Evolutionary conservation across 2,113 vertebrate species (phyloP).

Genomic region (Cheirogaleus medius): DNA sequence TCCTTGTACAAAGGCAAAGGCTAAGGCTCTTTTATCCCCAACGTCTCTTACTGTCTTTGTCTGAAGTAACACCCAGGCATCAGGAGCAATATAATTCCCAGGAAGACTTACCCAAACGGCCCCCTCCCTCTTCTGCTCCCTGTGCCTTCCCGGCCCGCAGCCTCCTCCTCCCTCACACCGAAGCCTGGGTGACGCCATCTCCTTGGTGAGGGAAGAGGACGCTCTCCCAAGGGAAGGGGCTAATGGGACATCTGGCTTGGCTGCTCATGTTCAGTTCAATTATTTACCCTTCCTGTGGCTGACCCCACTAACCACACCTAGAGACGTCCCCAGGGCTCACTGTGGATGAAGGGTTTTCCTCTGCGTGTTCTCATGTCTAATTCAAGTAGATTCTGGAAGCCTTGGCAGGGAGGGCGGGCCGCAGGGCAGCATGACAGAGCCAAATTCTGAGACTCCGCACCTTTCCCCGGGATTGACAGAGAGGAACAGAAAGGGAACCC

Average conservation of each 20-base stretch:
- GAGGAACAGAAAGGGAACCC: not conserved
- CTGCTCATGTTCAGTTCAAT: not conserved
- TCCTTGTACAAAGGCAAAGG: not conserved
- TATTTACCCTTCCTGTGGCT: not conserved
- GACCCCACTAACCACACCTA: not conserved
- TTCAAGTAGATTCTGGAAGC: not conserved
- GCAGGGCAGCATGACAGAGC: not conserved
- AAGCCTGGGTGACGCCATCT: not conserved
- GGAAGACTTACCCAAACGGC: not conserved
- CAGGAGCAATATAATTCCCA: not conserved
- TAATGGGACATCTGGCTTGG: not conserved
- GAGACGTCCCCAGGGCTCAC: not conserved
- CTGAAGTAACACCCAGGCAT: not conserved
- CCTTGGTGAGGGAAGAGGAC: not conserved
- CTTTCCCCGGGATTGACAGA: not conserved
- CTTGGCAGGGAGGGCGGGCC: not conserved
- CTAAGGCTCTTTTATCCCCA: not conserved
- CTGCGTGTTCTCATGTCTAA: not conserved
- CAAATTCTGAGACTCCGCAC: not conserved
- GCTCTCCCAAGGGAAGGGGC: not conserved
- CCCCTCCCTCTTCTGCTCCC: not conserved
- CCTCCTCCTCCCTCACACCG: not conserved
- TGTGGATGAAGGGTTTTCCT: not conserved
- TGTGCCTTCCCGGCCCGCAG: accelerated
- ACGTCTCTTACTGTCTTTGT: not conserved